Evolutionary conservation across 2,113 vertebrate species (phyloP), one percentile per base, ranked within the genome.

Genomic region (Stictonetta naevosa): DNA sequence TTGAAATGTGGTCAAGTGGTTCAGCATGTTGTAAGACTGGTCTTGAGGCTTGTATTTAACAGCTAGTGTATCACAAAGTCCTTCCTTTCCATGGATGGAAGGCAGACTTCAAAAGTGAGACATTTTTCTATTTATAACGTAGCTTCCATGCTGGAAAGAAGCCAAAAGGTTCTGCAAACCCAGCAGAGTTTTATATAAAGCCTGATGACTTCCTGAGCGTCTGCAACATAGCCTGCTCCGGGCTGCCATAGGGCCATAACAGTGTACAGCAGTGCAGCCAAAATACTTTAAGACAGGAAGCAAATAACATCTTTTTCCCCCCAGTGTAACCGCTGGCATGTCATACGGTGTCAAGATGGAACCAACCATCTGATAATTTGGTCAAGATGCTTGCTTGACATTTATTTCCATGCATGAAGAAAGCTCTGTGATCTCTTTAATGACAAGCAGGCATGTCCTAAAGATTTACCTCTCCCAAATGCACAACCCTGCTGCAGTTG

Each of bases 161-260:
- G 80, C 78, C 92, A 84, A 77, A 82, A 79, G 29, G 86, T 79
- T 92, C 83, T 91, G 81, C 80, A 76, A 89, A 74, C 71, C 90
- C 58, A 82, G 77, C 75, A 83, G 68, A 86, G 83, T 87, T 96
- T 93, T 94, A 91, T 86, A 89, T 92, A 96, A 88, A 92, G 55
- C 71, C 25, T 11, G 40, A 63, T 79, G 80, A 91, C 81, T 93
- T 89, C 93, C 88, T 86, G 58, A 84, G 83, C 0, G 0, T 33
- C 80, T 86, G 86, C 92, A 91, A 69, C 60, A 48, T 2, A 3
- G 75, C 86, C 53, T 62, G 68, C 40, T 25, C 46, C 0, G 1
- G 52, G 40, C 55, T 81, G 69, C 56, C 60, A 62, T 53, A 36
- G 0, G 4, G 56, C 42, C 85, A 56, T 42, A 26, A 2, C 16